Conservation (phyloP, 1,140 invertebrate genomes). For the Gryllus bimaculatus region DNA sequence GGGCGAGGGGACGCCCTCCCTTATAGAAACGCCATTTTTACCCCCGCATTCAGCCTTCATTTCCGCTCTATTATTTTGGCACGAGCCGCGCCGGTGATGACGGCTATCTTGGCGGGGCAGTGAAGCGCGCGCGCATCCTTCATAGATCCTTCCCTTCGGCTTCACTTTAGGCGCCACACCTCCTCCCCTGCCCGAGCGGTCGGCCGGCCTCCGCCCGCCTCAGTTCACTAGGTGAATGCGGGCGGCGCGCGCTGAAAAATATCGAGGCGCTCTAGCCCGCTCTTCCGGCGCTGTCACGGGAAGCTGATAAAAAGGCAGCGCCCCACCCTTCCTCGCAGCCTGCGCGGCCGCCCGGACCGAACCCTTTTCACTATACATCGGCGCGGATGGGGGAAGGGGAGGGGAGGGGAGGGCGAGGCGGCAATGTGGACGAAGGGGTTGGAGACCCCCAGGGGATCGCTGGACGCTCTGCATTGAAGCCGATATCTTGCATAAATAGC, state of each 20-base stretch:
- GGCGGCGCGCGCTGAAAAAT: background rate
- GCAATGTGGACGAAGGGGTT: background rate
- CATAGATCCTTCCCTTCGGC: background rate
- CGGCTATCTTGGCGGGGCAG: background rate
- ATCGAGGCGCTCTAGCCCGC: background rate
- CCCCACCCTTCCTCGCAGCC: background rate
- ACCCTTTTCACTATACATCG: background rate
- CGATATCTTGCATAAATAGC: background rate
- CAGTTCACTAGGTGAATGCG: background rate
- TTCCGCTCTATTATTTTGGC: background rate
- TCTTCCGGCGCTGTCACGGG: no score
- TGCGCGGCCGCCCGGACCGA: background rate
- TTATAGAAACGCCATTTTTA: background rate
- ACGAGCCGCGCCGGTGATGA: background rate
- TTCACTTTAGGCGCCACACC: no score
- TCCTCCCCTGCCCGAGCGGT: no score
- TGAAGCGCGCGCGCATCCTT: background rate
- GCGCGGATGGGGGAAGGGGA: no score
- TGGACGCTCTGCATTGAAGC: background rate
- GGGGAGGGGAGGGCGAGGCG: background rate
- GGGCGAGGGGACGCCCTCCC: no score
- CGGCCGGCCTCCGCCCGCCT: no score
- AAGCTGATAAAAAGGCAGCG: background rate
- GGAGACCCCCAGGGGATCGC: no score
- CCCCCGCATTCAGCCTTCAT: background rate